phyloP scores from a whole-genome alignment of 1,140 invertebrate genomes.

The Penaeus indicus region DNA sequence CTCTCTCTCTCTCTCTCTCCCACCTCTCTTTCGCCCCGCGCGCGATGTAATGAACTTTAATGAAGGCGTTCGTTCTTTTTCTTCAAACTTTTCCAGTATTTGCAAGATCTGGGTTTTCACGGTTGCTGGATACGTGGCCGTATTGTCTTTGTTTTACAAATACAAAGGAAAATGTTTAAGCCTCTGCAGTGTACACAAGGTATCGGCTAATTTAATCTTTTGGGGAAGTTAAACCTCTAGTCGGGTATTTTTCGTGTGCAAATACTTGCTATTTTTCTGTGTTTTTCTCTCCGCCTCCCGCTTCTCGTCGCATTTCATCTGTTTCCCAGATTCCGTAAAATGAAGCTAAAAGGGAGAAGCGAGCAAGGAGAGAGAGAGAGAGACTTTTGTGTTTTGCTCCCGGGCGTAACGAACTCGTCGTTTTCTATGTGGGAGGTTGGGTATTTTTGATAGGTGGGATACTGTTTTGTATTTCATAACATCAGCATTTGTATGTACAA shows the following conservation, averaged over 20 bases:
- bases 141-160: slow-evolving; percentile 51
- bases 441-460: no score
- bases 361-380: background rate
- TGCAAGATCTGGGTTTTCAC: slow-evolving; percentile 42
- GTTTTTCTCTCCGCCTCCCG: background rate
- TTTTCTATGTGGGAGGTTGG: no score
- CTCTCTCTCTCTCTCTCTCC: background rate
- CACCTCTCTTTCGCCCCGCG: slow-evolving; percentile 1
- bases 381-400: background rate
- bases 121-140: slow-evolving; percentile 23
- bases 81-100: slow-evolving; percentile 39
- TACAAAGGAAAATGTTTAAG: slow-evolving; percentile 38
- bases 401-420: no score
- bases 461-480: no score
- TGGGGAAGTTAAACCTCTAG: no score
- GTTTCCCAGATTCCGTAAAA: background rate
- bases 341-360: background rate
- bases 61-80: slow-evolving; percentile 19
- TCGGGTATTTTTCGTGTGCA: background rate
- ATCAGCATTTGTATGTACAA: no score
- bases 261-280: background rate
- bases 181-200: background rate
- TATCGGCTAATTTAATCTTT: no score
- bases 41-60: slow-evolving; percentile 44
- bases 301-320: background rate